Percentiles rank a stretch among this genome's conserved stretches.
Conservation (phyloP, 2,888 invertebrate species). For the Panzeria rudis region DNA sequence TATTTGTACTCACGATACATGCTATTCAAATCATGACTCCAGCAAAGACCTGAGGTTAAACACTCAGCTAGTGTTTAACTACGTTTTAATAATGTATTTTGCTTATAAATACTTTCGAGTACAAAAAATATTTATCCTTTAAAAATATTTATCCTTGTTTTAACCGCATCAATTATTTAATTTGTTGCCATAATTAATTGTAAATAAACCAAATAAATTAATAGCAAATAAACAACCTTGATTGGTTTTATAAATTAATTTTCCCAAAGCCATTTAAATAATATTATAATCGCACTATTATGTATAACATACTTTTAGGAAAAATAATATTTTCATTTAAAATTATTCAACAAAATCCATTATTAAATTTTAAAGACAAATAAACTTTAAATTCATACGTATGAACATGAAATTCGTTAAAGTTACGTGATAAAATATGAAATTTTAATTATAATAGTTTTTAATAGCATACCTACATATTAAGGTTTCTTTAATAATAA, state of each 20-base stretch:
- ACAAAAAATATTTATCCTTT: background rate
- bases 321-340: background rate
- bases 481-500: background rate
- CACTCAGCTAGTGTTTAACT: no score
- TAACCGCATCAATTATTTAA: background rate
- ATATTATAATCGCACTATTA: background rate
- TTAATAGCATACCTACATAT: background rate
- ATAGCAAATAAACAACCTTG: background rate
- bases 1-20: no score
- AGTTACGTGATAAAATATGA: background rate
- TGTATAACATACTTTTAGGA: constrained; percentile 20
- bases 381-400: constrained; percentile 1
- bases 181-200: constrained; percentile 7
- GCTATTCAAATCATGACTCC: no score
- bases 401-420: background rate
- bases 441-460: background rate
- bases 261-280: background rate
- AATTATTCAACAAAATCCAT: background rate
- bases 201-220: constrained; percentile 5
- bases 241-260: constrained; percentile 3
- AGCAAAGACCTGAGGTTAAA: no score
- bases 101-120: no score
- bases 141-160: background rate
- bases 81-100: no score
- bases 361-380: background rate